Evolutionary conservation across 2,113 vertebrate genomes (phyloP), one percentile per base, ranked within the genome.

Genomic region (Meleagris gallopavo): DNA sequence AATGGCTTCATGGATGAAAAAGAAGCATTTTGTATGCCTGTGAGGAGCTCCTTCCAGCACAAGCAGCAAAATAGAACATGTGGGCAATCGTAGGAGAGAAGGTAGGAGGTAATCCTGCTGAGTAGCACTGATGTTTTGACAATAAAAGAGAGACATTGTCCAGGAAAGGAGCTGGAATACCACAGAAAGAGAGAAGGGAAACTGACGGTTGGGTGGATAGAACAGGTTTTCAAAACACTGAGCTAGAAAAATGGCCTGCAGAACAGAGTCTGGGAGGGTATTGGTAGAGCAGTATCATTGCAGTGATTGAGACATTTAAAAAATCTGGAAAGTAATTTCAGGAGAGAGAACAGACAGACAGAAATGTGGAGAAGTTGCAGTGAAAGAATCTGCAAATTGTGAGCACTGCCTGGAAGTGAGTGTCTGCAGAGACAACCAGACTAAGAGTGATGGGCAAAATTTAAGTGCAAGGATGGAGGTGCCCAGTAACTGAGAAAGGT

Each of bases 51-150:
- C 69, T 90, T 91, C 83, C 65, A 85, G 41, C 40, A 82, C 34
- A 94, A 92, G 83, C 58, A 87, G 45, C 36, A 82, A 84, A 92
- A 76, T 8, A 1, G 6, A 96, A 73, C 29, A 34, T 27, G 45
- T 0, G 0, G 82, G 48, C 0, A 7, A 45, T 71, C 38, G 77
- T 84, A 81, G 86, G 83, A 86, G 77, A 69, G 80, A 77, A 38
- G 82, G 92, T 94, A 81, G 93, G 94, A 90, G 85, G 82, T 2
- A 0, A 96, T 89, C 83, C 81, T 96, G 80, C 91, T 93, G 55
- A 72, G 85, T 13, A 34, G 45, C 92, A 74, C 0, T 25, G 83
- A 24, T 90, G 75, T 93, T 96, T 94, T 93, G 83, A 94, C 86
- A 95, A 93, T 17, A 79, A 61, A 52, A 70, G 36, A 88, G 85